These are phyloP conservation scores for Diplolepis rosae DNA, from an alignment of 2,888 invertebrate species.

Conservation along the genomic window DNA sequence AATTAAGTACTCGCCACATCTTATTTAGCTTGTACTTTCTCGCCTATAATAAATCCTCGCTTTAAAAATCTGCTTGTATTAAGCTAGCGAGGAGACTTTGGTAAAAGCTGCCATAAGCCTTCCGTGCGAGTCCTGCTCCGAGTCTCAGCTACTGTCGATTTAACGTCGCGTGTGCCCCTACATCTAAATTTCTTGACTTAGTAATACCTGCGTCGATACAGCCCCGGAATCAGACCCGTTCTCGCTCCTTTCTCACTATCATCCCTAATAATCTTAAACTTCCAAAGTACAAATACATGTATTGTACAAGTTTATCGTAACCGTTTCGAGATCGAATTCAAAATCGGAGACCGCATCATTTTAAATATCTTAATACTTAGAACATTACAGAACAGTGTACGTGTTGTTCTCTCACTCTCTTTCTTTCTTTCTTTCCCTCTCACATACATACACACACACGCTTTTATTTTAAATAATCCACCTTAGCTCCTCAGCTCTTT, in stretches of 20 bases:
- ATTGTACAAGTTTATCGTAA: neutral
- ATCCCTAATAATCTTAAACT: conserved; percentile 7
- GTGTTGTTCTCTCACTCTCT: conserved; percentile 37
- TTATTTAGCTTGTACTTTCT: conserved; percentile 18
- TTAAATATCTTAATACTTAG: conserved; percentile 51
- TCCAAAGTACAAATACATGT: conserved; percentile 1
- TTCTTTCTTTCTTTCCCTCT: conserved; percentile 27
- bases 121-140: conserved; percentile 30
- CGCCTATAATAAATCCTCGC: conserved; percentile 13
- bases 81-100: conserved; percentile 15
- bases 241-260: conserved; percentile 16
- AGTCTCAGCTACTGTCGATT: conserved; percentile 30
- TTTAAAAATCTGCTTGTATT: neutral
- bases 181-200: conserved; percentile 30
- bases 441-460: conserved; percentile 9
- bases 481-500: conserved; percentile 10
- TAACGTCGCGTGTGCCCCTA: conserved; percentile 31
- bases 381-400: conserved; percentile 49
- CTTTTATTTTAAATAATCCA: neutral
- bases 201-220: conserved; percentile 31
- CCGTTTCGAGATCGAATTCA: conserved; percentile 12
- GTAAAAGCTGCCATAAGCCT: conserved; percentile 27
- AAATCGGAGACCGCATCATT: conserved; percentile 41
- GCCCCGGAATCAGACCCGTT: conserved; percentile 20
- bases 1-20: conserved; percentile 26